These are phyloP conservation scores for Galemys pyrenaicus DNA, from an alignment of 2,113 vertebrate species.

Conservation along the genomic window DNA sequence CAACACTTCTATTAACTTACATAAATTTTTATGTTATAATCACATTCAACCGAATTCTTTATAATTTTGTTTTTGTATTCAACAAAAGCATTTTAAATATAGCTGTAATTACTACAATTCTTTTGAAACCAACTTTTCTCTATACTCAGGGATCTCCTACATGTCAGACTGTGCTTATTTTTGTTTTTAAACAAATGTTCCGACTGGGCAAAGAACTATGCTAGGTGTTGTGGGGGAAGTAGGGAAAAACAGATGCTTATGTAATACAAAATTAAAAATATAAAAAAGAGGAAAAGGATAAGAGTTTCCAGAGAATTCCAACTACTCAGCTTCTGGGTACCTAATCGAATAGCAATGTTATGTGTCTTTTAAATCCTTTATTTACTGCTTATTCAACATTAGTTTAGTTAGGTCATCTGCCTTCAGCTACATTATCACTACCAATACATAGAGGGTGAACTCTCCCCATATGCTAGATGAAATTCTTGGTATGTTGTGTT, in stretches of 20 bases:
- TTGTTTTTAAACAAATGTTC: conserved; percentile 58
- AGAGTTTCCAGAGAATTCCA: neutral
- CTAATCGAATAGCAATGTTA: neutral
- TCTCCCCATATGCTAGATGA: neutral
- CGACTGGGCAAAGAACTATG: conserved; percentile 42
- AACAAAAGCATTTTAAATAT: conserved; percentile 28
- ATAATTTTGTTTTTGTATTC: neutral
- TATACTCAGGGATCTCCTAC: neutral
- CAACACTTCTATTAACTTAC: neutral
- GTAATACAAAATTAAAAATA: neutral
- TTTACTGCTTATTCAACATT: neutral
- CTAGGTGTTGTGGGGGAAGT: neutral
- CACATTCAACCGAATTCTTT: neutral
- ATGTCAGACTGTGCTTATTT: neutral
- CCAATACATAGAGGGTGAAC: conserved; percentile 3
- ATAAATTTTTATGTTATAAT: neutral
- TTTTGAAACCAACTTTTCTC: neutral
- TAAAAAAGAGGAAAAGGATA: neutral
- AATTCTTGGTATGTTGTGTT: conserved; percentile 5
- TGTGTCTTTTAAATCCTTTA: neutral
- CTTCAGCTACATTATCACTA: neutral
- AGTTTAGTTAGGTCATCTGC: neutral
- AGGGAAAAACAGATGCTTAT: conserved; percentile 45
- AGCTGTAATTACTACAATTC: neutral
- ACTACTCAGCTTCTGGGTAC: neutral